Conservation (phyloP, 2,888 invertebrate species). For the Tetrapedia diversipes region DNA sequence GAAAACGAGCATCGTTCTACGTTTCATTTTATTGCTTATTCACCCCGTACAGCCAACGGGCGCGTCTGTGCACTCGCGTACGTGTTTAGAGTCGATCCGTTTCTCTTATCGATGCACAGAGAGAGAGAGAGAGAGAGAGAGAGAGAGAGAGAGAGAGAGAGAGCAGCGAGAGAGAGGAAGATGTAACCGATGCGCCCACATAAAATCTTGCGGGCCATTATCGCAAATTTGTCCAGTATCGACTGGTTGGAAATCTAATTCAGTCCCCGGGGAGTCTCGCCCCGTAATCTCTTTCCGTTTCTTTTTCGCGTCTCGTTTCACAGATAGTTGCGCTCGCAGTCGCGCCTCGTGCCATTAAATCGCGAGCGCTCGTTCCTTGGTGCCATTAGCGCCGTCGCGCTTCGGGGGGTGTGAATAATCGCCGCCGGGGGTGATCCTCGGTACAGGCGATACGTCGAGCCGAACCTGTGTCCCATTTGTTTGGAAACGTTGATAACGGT, state of each 20-base stretch:
- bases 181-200: no score
- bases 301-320: constrained; percentile 33
- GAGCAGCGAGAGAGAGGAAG: constrained; percentile 17
- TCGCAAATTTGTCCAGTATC: constrained; percentile 53
- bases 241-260: constrained; percentile 47
- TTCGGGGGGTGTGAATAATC: neutral
- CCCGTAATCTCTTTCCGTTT: neutral
- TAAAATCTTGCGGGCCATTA: constrained; percentile 52
- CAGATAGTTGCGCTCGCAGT: constrained; percentile 11
- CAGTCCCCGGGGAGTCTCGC: constrained; percentile 30
- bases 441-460: no score
- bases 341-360: constrained; percentile 21
- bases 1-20: constrained; percentile 63
- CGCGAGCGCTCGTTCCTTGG: constrained; percentile 10
- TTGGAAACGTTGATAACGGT: no score
- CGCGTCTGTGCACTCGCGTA: constrained; percentile 19
- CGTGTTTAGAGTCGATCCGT: constrained; percentile 51
- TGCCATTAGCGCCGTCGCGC: neutral
- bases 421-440: neutral
- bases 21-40: constrained; percentile 67
- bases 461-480: no score
- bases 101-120: constrained; percentile 11
- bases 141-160: neutral
- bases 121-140: constrained; percentile 7
- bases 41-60: constrained; percentile 27